Evolutionary conservation across 1,140 invertebrate species (phyloP), one percentile per base, ranked within the genome.

Genomic region (Hetaerina americana): DNA sequence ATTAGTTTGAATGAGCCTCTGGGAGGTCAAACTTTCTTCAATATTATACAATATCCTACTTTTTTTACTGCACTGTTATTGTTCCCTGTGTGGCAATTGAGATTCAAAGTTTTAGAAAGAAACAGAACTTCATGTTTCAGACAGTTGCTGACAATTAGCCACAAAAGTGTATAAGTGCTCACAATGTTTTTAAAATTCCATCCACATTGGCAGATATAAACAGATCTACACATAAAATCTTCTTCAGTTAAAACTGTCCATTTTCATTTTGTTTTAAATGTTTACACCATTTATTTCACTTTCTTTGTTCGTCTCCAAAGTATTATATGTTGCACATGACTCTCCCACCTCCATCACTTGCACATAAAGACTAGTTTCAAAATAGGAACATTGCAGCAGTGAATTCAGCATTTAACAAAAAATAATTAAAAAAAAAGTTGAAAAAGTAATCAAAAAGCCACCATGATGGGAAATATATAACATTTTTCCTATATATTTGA

Each of bases 351-450:
- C 57, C n/a, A n/a, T 57, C 40, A 57, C 40, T 57, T 57, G 15
- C 40, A 57, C 40, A 73, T 70, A 74, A 73, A 76, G 77, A 78
- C 77, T 78, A 78, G 77, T 78, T 78, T 78, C 74, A 77, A 78
- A 78, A 78, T 78, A 78, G 77, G 77, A 78, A 78, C 77, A 78
- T 76, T 77, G 74, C 76, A 75, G 74, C 40, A 57, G 40, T 57
- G 40, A 57, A 57, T 57, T 57, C 40, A 57, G 40, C 40, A 57
- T 57, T 57, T 57, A 57, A 57, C 40, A 57, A 57, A 57, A 57
- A 57, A 57, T 57, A 57, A 57, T 57, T 57, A 57, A 12, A 57
- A 57, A 57, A 57, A n/a, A 57, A 57, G 22, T 57, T 57, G 40
- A 57, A 57, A 57, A 57, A 57, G 40, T 57, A 57, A 57, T 57